Evolutionary conservation across 2,113 vertebrate genomes (phyloP).

Genomic region (Eupsittula cactorum): DNA sequence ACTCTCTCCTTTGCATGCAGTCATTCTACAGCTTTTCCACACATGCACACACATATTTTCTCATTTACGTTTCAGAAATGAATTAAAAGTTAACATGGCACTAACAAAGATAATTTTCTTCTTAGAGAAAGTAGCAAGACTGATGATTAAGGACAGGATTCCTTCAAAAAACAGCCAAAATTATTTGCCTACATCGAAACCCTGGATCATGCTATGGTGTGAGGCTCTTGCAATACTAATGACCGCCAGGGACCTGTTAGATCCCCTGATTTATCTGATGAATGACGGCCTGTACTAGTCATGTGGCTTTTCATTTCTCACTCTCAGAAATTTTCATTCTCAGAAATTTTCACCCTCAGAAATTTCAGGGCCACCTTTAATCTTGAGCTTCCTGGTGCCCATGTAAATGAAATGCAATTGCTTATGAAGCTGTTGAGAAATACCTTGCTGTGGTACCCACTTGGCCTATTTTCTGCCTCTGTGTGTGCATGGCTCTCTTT

Average conservation of each 20-base stretch:
- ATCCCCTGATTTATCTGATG: background rate
- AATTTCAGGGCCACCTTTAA: background rate
- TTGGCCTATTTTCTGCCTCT: background rate
- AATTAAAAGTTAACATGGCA: background rate
- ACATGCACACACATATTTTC: background rate
- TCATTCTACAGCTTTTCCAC: background rate
- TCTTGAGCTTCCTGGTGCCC: background rate
- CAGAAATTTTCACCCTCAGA: background rate
- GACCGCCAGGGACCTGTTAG: background rate
- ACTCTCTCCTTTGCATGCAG: background rate
- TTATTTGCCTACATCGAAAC: background rate
- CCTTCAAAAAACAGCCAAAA: background rate
- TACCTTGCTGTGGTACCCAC: background rate
- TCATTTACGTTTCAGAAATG: background rate
- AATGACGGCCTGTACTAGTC: background rate
- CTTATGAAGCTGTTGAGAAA: background rate
- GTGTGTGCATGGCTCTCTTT: background rate
- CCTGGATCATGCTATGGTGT: fast-evolving
- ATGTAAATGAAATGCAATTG: background rate
- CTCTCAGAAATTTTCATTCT: background rate
- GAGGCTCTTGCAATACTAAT: background rate
- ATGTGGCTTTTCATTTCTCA: background rate
- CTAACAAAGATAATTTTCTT: background rate
- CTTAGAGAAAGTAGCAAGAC: background rate
- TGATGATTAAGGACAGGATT: background rate